Evolutionary conservation across 2,113 vertebrate genomes (phyloP), one percentile per base, ranked within the genome.

Genomic region (Scomber japonicus): DNA sequence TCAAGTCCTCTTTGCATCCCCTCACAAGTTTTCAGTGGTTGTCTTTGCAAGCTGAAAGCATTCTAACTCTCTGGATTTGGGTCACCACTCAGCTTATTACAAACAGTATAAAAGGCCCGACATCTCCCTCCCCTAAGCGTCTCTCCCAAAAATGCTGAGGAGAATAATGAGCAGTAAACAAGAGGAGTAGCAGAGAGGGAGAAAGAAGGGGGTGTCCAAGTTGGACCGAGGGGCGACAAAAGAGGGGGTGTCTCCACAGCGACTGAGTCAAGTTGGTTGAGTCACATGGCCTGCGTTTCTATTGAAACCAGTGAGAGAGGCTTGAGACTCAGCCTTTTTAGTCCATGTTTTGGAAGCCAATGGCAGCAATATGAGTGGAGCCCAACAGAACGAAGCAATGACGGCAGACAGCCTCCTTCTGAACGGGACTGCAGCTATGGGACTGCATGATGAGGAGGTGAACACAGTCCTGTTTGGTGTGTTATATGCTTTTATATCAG

Each of bases 131-230:
- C 82, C 79, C 11, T 82, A 44, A 0, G 66, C 4, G 77, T 75
- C 56, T 80, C 75, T 73, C 57, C 40, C 35, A 69, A 68, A 74
- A 86, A 79, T 44, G 61, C 65, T 75, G 79, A 73, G 67, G 69
- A 82, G 87, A 91, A 91, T 92, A 93, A 91, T 91, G 87, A 92
- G 75, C 83, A 85, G 91, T 88, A 92, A 93, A 93, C 88, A 90
- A 75, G 86, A 30, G 68, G 83, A 68, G 70, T 1, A 24, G 87
- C 59, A 12, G 57, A 31, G 64, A 8, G 70, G 71, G 67, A 48
- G 44, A 59, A 16, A 48, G 44, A 59, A 16, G 30, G 72, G 72
- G 72, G 61, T 44, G 49, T 79, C 48, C 78, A 82, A 79, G 81
- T 82, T 57, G 49, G 83, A 78, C 65, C 44, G 61, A 59, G 71